Evolutionary conservation across 2,888 invertebrate species (phyloP).

Genomic region (Prosopocoilus inquinatus): DNA sequence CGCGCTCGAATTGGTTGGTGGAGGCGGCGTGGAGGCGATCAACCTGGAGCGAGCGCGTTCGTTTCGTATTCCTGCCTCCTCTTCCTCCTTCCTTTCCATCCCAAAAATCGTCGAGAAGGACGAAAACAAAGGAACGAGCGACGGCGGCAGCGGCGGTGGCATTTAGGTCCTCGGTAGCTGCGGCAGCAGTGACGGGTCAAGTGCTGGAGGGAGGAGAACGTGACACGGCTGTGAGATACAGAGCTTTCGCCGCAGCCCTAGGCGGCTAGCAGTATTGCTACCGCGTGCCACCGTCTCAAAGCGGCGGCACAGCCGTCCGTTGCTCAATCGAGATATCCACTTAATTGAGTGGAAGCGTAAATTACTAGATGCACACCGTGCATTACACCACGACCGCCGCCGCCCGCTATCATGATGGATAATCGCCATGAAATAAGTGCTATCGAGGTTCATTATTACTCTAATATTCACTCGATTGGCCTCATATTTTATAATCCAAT

Average conservation of each 20-base stretch:
- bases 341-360: slow-evolving; percentile 21
- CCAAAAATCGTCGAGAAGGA: slow-evolving; percentile 1
- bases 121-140: background rate
- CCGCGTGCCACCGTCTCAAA: slow-evolving; percentile 5
- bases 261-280: slow-evolving; percentile 35
- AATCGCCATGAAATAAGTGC: background rate
- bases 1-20: background rate
- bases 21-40: too few relatives aligned
- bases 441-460: too few relatives aligned
- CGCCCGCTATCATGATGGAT: background rate
- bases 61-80: slow-evolving; percentile 20
- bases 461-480: too few relatives aligned
- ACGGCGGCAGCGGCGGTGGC: slow-evolving; percentile 19
- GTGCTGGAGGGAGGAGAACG: slow-evolving; percentile 40
- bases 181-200: slow-evolving; percentile 35
- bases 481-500: too few relatives aligned
- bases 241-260: slow-evolving; percentile 40
- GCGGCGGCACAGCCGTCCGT: slow-evolving; percentile 3
- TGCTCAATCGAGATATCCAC: slow-evolving; percentile 9
- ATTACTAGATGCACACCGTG: slow-evolving; percentile 1
- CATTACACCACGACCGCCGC: background rate
- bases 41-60: slow-evolving; percentile 8
- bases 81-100: slow-evolving; percentile 12
- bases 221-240: slow-evolving; percentile 42
- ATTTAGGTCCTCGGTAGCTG: slow-evolving; percentile 13